Conservation (phyloP, 2,113 vertebrate genomes). For the Siniperca chuatsi region DNA sequence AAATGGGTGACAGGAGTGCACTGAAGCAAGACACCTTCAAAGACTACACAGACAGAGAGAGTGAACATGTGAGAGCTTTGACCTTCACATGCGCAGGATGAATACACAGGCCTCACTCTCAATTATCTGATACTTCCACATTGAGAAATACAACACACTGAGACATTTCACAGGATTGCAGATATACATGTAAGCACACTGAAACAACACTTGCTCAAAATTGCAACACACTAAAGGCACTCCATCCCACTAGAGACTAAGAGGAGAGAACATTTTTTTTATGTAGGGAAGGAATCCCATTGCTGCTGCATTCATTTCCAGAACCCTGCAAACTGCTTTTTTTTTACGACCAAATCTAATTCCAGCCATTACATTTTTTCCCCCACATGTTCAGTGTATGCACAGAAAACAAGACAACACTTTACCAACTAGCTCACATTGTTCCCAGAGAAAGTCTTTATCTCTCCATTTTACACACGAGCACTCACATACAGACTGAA, state of each 20-base stretch:
- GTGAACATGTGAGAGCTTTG: constrained; percentile 58
- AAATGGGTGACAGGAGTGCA: constrained; percentile 69
- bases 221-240: constrained; percentile 28
- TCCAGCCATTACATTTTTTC: neutral
- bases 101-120: constrained; percentile 40
- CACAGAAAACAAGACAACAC: neutral
- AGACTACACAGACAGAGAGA: constrained; percentile 33
- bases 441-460: neutral
- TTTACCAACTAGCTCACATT: neutral
- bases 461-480: constrained; percentile 1
- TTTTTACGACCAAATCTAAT: constrained; percentile 11
- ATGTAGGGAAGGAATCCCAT: neutral
- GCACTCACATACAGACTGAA: constrained; percentile 1
- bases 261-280: neutral
- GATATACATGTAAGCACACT: constrained; percentile 29
- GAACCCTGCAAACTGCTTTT: neutral
- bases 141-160: constrained; percentile 38
- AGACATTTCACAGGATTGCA: constrained; percentile 21
- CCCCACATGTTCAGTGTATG: neutral
- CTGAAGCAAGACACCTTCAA: constrained; percentile 61
- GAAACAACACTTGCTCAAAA: constrained; percentile 30
- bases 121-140: constrained; percentile 57
- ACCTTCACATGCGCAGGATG: constrained; percentile 68
- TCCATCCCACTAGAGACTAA: constrained; percentile 9
- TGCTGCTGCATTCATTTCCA: constrained; percentile 16